Evolutionary conservation across 2,888 invertebrate species (phyloP), one percentile per base, ranked within the genome.

Genomic region (Kuschelorhynchus macadamiae): DNA sequence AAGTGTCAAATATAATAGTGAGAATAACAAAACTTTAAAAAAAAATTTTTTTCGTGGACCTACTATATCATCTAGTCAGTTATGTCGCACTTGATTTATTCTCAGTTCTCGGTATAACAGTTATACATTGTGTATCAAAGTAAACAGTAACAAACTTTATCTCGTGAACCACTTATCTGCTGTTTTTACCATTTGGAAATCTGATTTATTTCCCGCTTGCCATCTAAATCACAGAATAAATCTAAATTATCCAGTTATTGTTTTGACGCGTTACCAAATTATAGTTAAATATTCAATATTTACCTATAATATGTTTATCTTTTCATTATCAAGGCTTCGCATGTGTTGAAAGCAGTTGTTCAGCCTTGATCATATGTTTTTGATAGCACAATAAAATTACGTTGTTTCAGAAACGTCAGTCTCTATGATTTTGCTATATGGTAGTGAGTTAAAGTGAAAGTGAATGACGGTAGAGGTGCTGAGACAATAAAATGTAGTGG

Each of bases 351-450:
- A 25, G 44, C 52, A 25, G 44, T 30, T 9, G 49, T 44, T 64
- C 52, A 67, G 60, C 70, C 70, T 70, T 67, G 70, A 39, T 61
- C 42, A 50, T 36, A 39, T 59, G 46, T 70, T 57, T 61, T 63
- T 57, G 63, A 63, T 66, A 49, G 25, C 9, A 39, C 25, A 18
- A 55, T 53, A 20, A 59, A 60, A 60, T 60, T 60, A 50, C 41
- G 50, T 17, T 14, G 59, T 50, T 47, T 49, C 36, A 36, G 25
- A 49, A 47, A 49, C 46, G 20, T 18, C 9, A 36, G 12, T 39
- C 36, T 52, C 11, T 36, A 3, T 36, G 12, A 36, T 36, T 36
- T 36, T 44, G 44, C 3, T 53, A 7, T 53, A 33, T 18, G 18
- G 36, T 36, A 50, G 18, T 16, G 12, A 18, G 18, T 36, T 36